Percentiles rank a stretch among this genome's conserved stretches.
These are phyloP conservation scores for Cochlearius cochlearius DNA, from an alignment of 2,113 vertebrate species.

Conservation along the genomic window DNA sequence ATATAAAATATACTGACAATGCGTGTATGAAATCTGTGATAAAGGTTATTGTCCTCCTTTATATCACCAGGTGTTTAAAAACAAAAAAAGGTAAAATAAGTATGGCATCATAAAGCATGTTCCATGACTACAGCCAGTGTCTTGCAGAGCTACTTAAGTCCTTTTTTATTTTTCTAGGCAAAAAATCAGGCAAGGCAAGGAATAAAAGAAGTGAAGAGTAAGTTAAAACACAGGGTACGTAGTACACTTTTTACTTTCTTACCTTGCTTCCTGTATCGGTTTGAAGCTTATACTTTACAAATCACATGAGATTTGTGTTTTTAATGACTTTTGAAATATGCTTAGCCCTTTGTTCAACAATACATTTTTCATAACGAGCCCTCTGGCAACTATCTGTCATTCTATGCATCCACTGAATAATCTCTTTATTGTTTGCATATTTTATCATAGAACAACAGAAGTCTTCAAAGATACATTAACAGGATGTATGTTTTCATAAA, in stretches of 20 bases:
- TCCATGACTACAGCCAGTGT: background rate
- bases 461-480: constrained; percentile 87
- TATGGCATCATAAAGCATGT: background rate
- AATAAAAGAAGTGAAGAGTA: constrained; percentile 90
- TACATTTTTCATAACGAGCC: constrained; percentile 86
- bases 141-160: background rate
- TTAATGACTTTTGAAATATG: constrained; percentile 87
- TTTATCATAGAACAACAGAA: constrained; percentile 84
- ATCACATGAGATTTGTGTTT: constrained; percentile 72
- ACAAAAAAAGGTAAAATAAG: background rate
- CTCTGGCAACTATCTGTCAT: constrained; percentile 86
- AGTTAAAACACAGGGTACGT: constrained; percentile 90
- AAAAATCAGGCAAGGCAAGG: constrained; percentile 93
- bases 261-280: constrained; percentile 28
- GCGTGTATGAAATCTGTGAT: background rate
- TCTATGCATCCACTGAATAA: constrained; percentile 72
- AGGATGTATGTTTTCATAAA: constrained; percentile 90
- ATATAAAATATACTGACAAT: background rate
- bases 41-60: background rate
- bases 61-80: background rate
- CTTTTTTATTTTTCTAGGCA: constrained; percentile 76
- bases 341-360: constrained; percentile 85
- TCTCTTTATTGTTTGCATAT: constrained; percentile 88
- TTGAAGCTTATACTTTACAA: constrained; percentile 59
- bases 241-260: background rate